Evolutionary conservation across 2,113 vertebrate genomes (phyloP), one percentile per base, ranked within the genome.

Genomic region (Cebidichthys violaceus): DNA sequence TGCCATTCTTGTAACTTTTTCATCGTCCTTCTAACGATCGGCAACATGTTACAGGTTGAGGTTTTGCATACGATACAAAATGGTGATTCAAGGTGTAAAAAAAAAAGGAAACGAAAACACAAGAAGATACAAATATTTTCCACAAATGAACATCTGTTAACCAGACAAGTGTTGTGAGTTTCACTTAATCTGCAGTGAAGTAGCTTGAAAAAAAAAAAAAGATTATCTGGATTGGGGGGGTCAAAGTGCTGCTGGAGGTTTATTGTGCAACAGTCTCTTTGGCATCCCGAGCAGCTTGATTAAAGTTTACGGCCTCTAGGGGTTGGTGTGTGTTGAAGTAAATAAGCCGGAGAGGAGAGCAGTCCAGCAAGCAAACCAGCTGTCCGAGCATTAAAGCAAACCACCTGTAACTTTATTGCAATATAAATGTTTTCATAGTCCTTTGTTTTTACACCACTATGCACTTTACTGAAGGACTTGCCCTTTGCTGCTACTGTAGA

Each of bases 91-190:
- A 52, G 33, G 77, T 79, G 60, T 69, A 54, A 88, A 87, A 54
- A 87, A 54, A n/a, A 54, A 9, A 10, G 22, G n/a, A 86, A 81
- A 77, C 70, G 55, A 67, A 83, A 79, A 82, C 54, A 68, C 3
- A 0, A 52, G 68, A 86, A 35, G 45, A 83, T 87, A 79, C 64
- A 87, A 91, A 68, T 24, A 59, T 77, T 74, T 29, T 14, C 27
- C 50, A 11, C 57, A 61, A 70, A 79, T 81, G 81, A 77, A 71
- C 78, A 89, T 89, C 86, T 84, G 79, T 64, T 31, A 67, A 67
- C 33, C 86, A 92, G 86, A 74, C 77, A 84, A 85, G 76, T 85
- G 62, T 70, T 70, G 69, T 33, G 8, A 76, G 71, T 74, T 73
- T 75, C 59, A 24, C 64, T 81, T 67, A 73, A 77, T 73, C 24